phyloP scores from a whole-genome alignment of 1,140 invertebrate genomes.

The Tetragonula clypearis region DNA sequence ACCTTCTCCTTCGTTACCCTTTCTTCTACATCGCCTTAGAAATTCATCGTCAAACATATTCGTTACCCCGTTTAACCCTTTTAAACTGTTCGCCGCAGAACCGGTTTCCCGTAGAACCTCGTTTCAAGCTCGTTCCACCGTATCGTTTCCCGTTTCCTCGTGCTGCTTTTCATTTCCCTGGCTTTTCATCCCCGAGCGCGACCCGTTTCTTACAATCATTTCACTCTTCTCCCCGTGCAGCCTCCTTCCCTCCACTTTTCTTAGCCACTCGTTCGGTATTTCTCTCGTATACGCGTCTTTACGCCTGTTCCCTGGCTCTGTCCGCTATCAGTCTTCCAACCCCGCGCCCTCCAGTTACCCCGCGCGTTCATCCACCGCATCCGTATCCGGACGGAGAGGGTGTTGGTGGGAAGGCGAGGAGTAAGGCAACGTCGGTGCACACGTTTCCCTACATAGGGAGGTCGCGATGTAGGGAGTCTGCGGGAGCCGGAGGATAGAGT shows the following conservation, averaged over 20 bases:
- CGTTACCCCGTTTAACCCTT: slow-evolving; percentile 2
- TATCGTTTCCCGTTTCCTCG: neutral
- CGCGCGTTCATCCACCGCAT: slow-evolving; percentile 33
- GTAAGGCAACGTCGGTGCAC: slow-evolving; percentile 52
- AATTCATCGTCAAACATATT: neutral
- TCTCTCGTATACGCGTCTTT: slow-evolving; percentile 35
- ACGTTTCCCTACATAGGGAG: slow-evolving; percentile 30
- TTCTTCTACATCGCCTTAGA: neutral
- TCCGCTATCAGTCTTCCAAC: slow-evolving; percentile 57
- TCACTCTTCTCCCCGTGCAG: slow-evolving; percentile 36
- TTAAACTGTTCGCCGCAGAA: neutral
- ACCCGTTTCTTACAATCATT: slow-evolving; percentile 38
- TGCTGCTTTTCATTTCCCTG: slow-evolving; percentile 10
- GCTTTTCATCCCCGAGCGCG: neutral
- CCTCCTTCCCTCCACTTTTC: neutral
- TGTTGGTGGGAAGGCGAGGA: neutral
- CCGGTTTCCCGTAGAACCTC: neutral
- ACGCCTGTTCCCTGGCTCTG: slow-evolving; percentile 14
- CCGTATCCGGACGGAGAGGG: slow-evolving; percentile 34
- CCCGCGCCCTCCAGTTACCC: slow-evolving; percentile 13
- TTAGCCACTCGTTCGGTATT: slow-evolving; percentile 28
- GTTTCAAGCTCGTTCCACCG: slow-evolving; percentile 21
- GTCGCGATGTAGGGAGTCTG: slow-evolving; percentile 55
- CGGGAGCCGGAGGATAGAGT: slow-evolving; percentile 43
- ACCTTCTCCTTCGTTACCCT: neutral